Conservation (phyloP, 2,113 vertebrate genomes). For the Channa maculata region DNA sequence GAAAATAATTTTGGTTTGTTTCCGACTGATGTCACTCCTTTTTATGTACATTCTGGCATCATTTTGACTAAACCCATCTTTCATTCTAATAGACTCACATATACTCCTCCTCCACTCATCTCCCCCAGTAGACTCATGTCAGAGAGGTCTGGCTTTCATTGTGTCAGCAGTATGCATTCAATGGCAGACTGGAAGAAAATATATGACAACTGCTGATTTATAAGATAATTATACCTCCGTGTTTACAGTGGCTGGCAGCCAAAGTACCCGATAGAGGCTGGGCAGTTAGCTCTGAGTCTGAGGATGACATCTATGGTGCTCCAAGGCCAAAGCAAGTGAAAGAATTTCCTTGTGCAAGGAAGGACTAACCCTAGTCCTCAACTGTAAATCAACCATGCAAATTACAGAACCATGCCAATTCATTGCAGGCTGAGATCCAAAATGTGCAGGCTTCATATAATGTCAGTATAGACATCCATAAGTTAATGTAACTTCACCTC, state of each 20-base stretch:
- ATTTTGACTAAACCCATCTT: conserved; percentile 48
- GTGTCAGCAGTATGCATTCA: conserved; percentile 65
- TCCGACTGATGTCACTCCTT: conserved; percentile 31
- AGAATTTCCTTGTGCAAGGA: conserved; percentile 25
- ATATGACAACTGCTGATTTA: conserved; percentile 78
- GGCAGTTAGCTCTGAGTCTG: conserved; percentile 44
- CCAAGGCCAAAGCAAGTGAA: conserved; percentile 22
- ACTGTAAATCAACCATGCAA: conserved; percentile 9
- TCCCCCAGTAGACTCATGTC: conserved; percentile 41
- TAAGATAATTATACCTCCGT: conserved; percentile 77
- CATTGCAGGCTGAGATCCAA: not conserved
- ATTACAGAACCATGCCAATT: not conserved
- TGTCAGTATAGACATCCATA: conserved; percentile 23
- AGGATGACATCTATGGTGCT: conserved; percentile 42
- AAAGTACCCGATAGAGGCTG: conserved; percentile 66
- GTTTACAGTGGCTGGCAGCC: conserved; percentile 76
- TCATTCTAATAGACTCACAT: conserved; percentile 50
- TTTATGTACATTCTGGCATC: conserved; percentile 34
- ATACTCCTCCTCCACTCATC: conserved; percentile 37
- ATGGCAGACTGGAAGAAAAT: conserved; percentile 65
- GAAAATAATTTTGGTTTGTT: conserved; percentile 38
- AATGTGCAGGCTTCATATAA: conserved; percentile 54
- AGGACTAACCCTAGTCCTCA: conserved; percentile 30
- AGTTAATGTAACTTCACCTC: conserved; percentile 50
- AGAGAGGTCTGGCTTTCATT: conserved; percentile 71